Evolutionary conservation across 2,113 vertebrate genomes (phyloP).

Genomic region (Indri indri): DNA sequence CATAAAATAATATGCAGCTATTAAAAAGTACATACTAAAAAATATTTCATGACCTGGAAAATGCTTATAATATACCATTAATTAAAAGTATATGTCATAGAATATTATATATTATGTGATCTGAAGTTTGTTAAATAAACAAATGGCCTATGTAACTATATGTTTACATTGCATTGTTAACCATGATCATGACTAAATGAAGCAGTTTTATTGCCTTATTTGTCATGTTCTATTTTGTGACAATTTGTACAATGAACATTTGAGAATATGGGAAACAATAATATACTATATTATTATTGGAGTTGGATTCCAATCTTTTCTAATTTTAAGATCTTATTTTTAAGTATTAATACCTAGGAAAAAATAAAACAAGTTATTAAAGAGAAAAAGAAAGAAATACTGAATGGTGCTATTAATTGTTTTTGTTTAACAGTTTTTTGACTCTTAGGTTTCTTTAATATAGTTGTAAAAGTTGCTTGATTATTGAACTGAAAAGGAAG

Average conservation of each 20-base stretch:
- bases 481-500: slow-evolving; percentile 16
- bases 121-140: slow-evolving; percentile 17
- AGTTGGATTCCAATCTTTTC: not conserved
- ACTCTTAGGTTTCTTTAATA: not conserved
- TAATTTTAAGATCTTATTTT: slow-evolving; percentile 17
- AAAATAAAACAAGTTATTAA: not conserved
- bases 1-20: not conserved
- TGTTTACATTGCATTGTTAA: not conserved
- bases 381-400: not conserved
- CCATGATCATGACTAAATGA: not conserved
- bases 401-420: not conserved
- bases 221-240: slow-evolving; percentile 4
- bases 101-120: not conserved
- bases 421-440: slow-evolving; percentile 32
- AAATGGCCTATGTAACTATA: not conserved
- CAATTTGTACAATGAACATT: not conserved
- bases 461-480: not conserved
- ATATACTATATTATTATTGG: not conserved
- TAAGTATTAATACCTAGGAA: not conserved
- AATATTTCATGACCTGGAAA: slow-evolving; percentile 30
- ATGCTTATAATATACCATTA: not conserved
- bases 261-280: slow-evolving; percentile 25
- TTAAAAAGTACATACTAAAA: not conserved
- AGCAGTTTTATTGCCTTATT: slow-evolving; percentile 15
- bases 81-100: not conserved